Evolutionary conservation across 2,888 invertebrate genomes (phyloP), one percentile per base, ranked within the genome.

Genomic region (Rosalia funebris): DNA sequence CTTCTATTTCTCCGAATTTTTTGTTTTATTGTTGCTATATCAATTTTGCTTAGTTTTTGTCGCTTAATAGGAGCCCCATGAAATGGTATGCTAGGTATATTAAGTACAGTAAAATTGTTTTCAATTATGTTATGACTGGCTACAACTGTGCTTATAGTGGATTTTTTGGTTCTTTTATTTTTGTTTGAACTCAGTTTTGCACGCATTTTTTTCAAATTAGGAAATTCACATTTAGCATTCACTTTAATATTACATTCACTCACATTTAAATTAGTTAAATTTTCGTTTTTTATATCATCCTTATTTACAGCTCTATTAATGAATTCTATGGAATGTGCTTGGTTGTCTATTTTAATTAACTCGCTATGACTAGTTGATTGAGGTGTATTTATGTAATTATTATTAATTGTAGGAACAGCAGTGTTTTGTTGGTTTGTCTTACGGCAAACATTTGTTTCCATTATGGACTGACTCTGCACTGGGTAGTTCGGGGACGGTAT

Each of bases 21-120:
- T 34, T 77, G 75, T 42, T 75, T 74, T 48, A 77, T 70, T 16
- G 77, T 79, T 2, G 81, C 81, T 57, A 81, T 68, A 71, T 82
- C 83, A 20, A 82, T 78, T 68, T 81, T 82, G 68, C 83, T 83
- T 52, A 81, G 53, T 67, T 76, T 79, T 54, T 69, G 77, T 41
- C 75, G 75, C 52, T 77, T 78, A 36, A 64, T 34, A 4, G 75
- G 69, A 5, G 68, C 62, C 3, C 57, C 46, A n/a, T 76, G 73
- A 37, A 73, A 73, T 57, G 70, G 69, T 25, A 77, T 57, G 54
- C 67, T 74, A 11, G 82, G 82, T 58, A 82, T 75, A 63, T 81
- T 82, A 44, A 81, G 69, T 53, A 81, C 79, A 11, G 80, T 78
- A 56, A 76, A 76, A 32, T 65, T 46, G 44, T 59, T 66, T 25